Evolutionary conservation across 2,888 invertebrate genomes (phyloP), one percentile per base, ranked within the genome.

Genomic region (Drosophila anceps): DNA sequence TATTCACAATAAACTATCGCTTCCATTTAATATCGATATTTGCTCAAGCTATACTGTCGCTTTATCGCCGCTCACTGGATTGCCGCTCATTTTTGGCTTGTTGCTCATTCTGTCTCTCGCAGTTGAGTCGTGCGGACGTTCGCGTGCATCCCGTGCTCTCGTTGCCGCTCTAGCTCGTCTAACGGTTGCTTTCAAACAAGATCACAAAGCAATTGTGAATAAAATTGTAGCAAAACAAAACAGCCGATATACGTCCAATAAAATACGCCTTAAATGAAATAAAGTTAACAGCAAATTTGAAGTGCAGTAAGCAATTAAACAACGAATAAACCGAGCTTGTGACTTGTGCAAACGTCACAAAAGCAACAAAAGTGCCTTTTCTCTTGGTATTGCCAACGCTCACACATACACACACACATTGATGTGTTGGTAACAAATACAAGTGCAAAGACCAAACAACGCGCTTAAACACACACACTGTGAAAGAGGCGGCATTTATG

Each of bases 371-470:
- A 71, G 71, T 79, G 71, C 68, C 78, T 67, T 67, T 69, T 51
- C 60, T 43, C 63, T 71, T 48, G 46, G 61, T 64, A 35, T 50
- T 55, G 10, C 33, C 18, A 54, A 59, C 60, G 15, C 41, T 55
- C 15, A 31, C n/a, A n/a, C 18, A n/a, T 15, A 43, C 29, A 33
- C 18, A 3, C 4, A n/a, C 15, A 4, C 18, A 15, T 44, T 31
- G 43, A 51, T 46, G 48, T 58, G 76, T 83, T 84, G 81, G 75
- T 83, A 87, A 87, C 82, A 75, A 73, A 76, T 70, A 81, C 81
- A 64, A 79, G 67, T 70, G 63, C 70, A 73, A 44, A 55, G 67
- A 58, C 58, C 64, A 27, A 71, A 63, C 69, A 68, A 61, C 61
- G 50, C 69, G 66, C 68, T 69, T 44, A 59, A 69, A 60, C 68